Percentiles rank a stretch among this genome's conserved stretches.
Conservation (phyloP, 1,140 invertebrate genomes). For the Kradibia gibbosae region DNA sequence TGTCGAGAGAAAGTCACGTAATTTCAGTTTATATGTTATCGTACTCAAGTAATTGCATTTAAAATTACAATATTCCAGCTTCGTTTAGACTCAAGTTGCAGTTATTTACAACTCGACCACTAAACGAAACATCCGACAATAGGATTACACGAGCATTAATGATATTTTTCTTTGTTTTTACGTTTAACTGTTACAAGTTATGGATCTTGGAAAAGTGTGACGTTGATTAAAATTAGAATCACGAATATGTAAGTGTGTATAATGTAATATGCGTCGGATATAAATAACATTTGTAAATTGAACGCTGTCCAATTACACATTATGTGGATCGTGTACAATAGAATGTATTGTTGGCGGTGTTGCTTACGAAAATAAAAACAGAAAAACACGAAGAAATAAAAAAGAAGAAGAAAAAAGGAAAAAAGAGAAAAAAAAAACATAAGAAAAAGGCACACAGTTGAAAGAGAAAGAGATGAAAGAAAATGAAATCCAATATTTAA, state of each 20-base stretch:
- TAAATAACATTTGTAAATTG: background rate
- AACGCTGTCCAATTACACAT: background rate
- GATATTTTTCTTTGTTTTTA: too few species aligned
- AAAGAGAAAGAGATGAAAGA: too few species aligned
- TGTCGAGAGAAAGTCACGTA: background rate
- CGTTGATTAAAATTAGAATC: too few species aligned
- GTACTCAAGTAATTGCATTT: background rate
- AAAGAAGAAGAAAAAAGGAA: too few species aligned
- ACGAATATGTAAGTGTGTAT: background rate
- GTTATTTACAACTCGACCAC: background rate
- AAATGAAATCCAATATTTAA: background rate
- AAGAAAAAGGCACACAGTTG: too few species aligned
- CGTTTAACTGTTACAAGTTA: too few species aligned
- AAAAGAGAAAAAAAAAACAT: too few species aligned
- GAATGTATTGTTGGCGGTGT: too few species aligned
- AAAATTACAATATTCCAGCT: background rate
- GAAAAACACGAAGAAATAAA: too few species aligned
- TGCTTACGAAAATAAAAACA: background rate
- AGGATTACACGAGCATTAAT: background rate
- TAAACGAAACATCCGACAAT: background rate
- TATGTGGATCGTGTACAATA: too few species aligned
- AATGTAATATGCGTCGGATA: background rate
- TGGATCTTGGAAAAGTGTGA: too few species aligned
- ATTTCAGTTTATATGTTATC: background rate
- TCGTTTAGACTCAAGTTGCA: background rate